A percentile compares a stretch with the other conserved stretches of the same genome.
Evolutionary conservation across 37 sponge, comb jelly and placozoan species (phyloP).

Genomic region (Aplysina aerophoba): DNA sequence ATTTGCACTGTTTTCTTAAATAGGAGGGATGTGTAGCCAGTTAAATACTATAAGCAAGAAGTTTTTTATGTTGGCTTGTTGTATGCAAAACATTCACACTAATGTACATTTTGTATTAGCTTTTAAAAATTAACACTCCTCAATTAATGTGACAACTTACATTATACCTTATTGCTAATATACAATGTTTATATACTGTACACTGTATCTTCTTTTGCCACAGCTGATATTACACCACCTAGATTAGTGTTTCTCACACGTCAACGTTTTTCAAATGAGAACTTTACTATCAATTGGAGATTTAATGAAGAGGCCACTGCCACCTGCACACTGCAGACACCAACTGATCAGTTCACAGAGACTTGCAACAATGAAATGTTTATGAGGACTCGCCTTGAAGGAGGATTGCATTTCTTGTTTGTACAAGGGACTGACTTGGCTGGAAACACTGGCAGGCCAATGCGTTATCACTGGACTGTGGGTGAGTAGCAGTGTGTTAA

Average conservation of each 20-base stretch:
- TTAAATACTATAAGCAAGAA: no score
- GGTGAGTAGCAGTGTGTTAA: constrained; percentile 25
- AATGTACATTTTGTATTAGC: no score
- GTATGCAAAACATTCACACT: no score
- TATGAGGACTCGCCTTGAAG: neutral
- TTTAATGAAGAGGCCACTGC: constrained; percentile 2
- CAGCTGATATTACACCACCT: constrained; percentile 11
- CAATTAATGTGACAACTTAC: no score
- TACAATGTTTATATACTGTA: neutral
- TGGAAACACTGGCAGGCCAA: neutral
- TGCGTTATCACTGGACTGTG: constrained; percentile 20
- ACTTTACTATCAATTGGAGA: constrained; percentile 5
- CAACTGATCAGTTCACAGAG: neutral
- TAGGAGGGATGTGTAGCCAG: no score
- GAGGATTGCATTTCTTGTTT: constrained; percentile 9
- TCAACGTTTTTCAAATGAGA: constrained; percentile 16
- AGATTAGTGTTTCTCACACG: neutral
- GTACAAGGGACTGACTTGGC: neutral
- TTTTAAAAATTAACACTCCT: no score
- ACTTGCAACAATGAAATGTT: neutral
- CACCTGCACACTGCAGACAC: constrained; percentile 21
- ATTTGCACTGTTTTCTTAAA: no score
- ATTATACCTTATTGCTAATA: no score
- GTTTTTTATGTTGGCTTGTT: no score
- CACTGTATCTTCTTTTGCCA: neutral